These are phyloP conservation scores for Brotogeris chrysoptera DNA, from an alignment of 2,797 vertebrate genomes.

Conservation along the genomic window DNA sequence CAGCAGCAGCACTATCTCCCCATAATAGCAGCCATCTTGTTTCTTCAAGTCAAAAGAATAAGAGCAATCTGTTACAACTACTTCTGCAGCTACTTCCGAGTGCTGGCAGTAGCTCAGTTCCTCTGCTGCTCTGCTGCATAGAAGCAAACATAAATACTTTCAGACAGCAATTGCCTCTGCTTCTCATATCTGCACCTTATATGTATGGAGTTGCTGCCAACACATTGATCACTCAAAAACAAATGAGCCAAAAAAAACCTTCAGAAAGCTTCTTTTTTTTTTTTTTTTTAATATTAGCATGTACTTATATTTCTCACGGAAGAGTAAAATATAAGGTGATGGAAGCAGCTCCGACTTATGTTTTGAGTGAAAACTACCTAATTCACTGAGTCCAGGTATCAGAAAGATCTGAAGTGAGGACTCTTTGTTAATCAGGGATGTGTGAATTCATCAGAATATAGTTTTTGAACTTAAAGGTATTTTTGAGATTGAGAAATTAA, in stretches of 20 bases:
- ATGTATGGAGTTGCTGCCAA: background rate
- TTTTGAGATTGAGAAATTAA: background rate
- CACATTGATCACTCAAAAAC: background rate
- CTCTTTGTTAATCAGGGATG: background rate
- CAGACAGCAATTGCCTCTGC: background rate
- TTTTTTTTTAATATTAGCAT: background rate
- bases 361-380: background rate
- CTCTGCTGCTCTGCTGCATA: background rate
- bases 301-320: background rate
- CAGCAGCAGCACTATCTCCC: background rate
- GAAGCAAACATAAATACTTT: background rate
- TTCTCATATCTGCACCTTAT: background rate
- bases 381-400: background rate
- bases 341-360: background rate
- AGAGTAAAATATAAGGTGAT: background rate
- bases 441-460: background rate
- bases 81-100: background rate
- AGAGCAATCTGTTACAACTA: background rate
- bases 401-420: background rate
- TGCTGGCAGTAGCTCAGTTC: background rate
- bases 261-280: background rate
- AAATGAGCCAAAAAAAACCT: background rate
- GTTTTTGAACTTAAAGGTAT: background rate
- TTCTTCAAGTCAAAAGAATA: background rate
- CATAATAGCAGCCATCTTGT: background rate